Evolutionary conservation across 2,797 vertebrate species (phyloP), one percentile per base, ranked within the genome.

Genomic region (Eremophila alpestris): DNA sequence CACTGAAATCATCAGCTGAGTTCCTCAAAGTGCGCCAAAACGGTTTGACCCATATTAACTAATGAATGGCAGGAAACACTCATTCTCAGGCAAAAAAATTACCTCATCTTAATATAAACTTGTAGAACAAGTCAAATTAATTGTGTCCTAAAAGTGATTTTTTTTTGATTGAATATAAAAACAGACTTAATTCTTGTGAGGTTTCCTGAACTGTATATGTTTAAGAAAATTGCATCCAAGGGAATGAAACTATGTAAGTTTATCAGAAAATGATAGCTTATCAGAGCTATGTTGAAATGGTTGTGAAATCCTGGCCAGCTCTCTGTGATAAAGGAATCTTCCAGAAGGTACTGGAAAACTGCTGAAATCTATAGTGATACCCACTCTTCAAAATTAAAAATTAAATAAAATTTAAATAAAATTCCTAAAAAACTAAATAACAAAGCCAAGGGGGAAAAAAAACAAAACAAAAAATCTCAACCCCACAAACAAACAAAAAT

Each of bases 351-450:
- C 11, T 16, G 5, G 16, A 70, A 88, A 89, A 22, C 9, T 71
- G 5, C 6, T 65, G 29, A 69, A 65, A 54, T 54, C 5, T 49
- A 3, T 16, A 54, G 16, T 8, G 7, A 30, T 5, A 45, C 0
- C 3, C 12, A 10, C 5, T 16, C 3, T 11, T 2, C 3, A 21
- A 43, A 62, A 43, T 2, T 54, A 41, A 27, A 32, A 51, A 4
- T 43, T 43, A 41, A 40, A 40, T 4, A 20, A 38, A 13, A 8
- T 36, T 26, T 14, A n/a, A n/a, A n/a, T 5, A 41, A 40, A 60
- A 60, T 56, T 27, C 19, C 13, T 3, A 13, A 29, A 38, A 29
- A 60, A 5, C 13, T 7, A 63, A 41, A 22, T 32, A 48, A 29
- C 4, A n/a, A 36, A 34, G 1, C 11, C 32, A 64, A 15, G 51